phyloP scores from a whole-genome alignment of 2,113 vertebrate genomes.

The Opisthocomus hoazin region DNA sequence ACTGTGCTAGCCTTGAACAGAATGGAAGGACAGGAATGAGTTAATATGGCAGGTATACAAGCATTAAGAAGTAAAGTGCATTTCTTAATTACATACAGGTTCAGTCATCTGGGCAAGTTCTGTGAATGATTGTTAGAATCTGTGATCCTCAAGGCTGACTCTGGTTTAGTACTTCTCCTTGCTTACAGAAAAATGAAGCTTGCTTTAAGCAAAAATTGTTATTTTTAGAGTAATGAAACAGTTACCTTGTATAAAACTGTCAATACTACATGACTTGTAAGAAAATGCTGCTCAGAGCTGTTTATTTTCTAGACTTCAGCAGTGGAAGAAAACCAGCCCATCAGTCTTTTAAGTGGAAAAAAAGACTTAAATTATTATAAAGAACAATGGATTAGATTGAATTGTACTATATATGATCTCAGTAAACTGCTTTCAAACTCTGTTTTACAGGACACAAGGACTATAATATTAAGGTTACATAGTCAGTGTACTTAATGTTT shows the following conservation, averaged over 20 bases:
- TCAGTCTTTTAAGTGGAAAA: background rate
- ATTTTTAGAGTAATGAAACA: background rate
- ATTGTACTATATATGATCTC: background rate
- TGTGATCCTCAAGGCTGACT: background rate
- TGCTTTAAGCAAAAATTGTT: background rate
- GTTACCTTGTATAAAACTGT: background rate
- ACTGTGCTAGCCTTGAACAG: background rate
- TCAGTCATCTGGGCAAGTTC: background rate
- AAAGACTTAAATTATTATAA: background rate
- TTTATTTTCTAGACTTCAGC: background rate
- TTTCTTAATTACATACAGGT: background rate
- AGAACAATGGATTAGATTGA: background rate
- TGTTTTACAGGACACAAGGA: background rate
- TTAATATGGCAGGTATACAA: background rate
- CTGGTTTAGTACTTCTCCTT: background rate
- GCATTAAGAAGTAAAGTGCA: background rate
- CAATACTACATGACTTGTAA: background rate
- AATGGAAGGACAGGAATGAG: background rate
- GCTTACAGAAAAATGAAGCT: background rate
- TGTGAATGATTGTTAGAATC: background rate
- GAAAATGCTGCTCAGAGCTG: background rate
- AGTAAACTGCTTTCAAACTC: background rate
- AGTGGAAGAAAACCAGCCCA: background rate
- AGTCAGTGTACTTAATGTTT: background rate
- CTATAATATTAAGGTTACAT: background rate